Percentiles rank a stretch among this genome's conserved stretches.
Conservation (phyloP, 2,888 invertebrate species). For the Xylocampa areola region DNA sequence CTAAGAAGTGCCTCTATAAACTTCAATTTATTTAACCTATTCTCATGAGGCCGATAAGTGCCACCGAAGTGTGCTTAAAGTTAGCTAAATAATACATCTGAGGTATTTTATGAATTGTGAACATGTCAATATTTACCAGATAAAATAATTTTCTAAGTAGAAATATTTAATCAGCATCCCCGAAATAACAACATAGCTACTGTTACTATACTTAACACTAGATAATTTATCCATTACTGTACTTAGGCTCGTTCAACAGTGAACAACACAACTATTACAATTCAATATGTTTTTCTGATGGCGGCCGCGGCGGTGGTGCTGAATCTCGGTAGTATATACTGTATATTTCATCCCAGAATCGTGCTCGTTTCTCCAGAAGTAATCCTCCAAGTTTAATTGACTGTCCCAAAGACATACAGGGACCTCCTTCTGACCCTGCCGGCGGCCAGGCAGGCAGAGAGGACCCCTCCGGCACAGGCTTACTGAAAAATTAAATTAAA, state of each 20-base stretch:
- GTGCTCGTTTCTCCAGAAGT: constrained; percentile 55
- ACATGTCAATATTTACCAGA: too few species aligned
- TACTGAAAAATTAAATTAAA: constrained; percentile 52
- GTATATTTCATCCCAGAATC: constrained; percentile 72
- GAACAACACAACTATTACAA: constrained; percentile 9
- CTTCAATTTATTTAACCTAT: too few species aligned
- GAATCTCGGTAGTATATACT: constrained; percentile 63
- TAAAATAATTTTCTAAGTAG: too few species aligned
- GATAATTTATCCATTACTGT: too few species aligned
- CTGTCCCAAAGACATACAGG: constrained; percentile 65
- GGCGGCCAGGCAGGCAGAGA: constrained; percentile 64
- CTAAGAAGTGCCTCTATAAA: too few species aligned
- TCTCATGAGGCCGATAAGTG: too few species aligned
- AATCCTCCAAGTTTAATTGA: constrained; percentile 54
- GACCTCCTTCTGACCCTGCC: constrained; percentile 53
- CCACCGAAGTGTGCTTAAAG: too few species aligned
- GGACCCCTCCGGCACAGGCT: constrained; percentile 63
- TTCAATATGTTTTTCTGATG: constrained; percentile 17
- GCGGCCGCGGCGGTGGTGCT: constrained; percentile 55
- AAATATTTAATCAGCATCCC: too few species aligned
- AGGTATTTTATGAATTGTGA: too few species aligned
- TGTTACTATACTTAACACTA: too few species aligned
- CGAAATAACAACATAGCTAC: too few species aligned
- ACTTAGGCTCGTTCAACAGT: neutral
- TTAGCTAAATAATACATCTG: too few species aligned